phyloP scores from a whole-genome alignment of 2,113 vertebrate genomes.

The Neolamprologus sp. region DNA sequence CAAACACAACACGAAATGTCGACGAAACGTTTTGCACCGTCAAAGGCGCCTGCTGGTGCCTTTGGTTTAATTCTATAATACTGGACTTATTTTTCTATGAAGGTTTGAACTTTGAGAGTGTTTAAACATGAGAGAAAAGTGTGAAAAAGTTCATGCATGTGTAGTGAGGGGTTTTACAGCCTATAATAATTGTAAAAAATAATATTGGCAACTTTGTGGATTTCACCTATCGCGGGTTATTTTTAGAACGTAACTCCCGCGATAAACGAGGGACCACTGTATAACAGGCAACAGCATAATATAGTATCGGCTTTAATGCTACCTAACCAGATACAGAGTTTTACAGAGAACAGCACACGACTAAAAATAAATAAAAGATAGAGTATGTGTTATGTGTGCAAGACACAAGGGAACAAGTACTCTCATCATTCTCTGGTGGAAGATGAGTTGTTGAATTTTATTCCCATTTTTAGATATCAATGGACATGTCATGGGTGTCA shows the following conservation, averaged over 20 bases:
- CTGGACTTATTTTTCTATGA: neutral
- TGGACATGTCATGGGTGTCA: neutral
- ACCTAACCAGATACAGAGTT: neutral
- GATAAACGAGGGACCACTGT: neutral
- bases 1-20: neutral
- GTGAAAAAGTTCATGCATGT: neutral
- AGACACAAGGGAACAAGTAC: neutral
- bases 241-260: neutral
- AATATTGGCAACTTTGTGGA: accelerated
- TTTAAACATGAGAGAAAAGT: neutral
- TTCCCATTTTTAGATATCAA: neutral
- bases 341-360: neutral
- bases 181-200: neutral
- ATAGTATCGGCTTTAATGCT: neutral
- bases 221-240: neutral
- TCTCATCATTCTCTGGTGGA: neutral
- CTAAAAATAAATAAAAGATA: neutral
- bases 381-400: neutral
- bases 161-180: neutral
- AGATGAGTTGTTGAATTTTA: neutral
- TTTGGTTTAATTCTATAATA: neutral
- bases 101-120: neutral
- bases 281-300: neutral
- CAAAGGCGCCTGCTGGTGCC: accelerated
- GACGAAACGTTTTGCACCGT: accelerated